phyloP scores from a whole-genome alignment of 2,113 vertebrate species.

The Helogale parvula region DNA sequence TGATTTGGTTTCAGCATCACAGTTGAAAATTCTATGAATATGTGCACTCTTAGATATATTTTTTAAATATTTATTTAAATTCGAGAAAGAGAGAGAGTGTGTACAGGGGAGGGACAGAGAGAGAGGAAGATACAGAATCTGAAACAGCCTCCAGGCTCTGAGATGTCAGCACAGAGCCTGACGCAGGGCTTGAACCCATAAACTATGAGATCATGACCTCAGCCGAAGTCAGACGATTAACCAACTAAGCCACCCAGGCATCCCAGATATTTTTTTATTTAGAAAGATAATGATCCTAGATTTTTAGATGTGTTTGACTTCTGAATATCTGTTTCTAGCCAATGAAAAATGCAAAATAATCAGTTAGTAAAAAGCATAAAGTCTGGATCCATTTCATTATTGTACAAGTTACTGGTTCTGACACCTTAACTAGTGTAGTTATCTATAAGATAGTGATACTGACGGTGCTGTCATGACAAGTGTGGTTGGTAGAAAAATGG shows the following conservation, averaged over 20 bases:
- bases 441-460: neutral
- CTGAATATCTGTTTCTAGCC: neutral
- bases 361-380: neutral
- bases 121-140: too few relatives aligned
- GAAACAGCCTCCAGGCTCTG: too few relatives aligned
- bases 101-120: too few relatives aligned
- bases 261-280: neutral
- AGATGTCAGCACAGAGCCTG: too few relatives aligned
- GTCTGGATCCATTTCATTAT: neutral
- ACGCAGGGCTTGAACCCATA: too few relatives aligned
- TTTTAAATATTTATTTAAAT: neutral
- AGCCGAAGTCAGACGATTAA: too few relatives aligned
- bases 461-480: neutral
- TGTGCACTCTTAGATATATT: neutral
- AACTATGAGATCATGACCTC: too few relatives aligned
- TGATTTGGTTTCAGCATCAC: neutral
- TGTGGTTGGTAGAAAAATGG: neutral
- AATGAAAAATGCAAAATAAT: neutral
- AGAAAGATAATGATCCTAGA: neutral
- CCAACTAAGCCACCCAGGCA: too few relatives aligned
- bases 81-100: too few relatives aligned
- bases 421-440: neutral
- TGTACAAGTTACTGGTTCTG: neutral
- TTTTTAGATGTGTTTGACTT: neutral
- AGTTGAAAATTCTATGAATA: neutral